Evolutionary conservation across 1,140 invertebrate species (phyloP).

Genomic region (Drosophila punjabiensis): DNA sequence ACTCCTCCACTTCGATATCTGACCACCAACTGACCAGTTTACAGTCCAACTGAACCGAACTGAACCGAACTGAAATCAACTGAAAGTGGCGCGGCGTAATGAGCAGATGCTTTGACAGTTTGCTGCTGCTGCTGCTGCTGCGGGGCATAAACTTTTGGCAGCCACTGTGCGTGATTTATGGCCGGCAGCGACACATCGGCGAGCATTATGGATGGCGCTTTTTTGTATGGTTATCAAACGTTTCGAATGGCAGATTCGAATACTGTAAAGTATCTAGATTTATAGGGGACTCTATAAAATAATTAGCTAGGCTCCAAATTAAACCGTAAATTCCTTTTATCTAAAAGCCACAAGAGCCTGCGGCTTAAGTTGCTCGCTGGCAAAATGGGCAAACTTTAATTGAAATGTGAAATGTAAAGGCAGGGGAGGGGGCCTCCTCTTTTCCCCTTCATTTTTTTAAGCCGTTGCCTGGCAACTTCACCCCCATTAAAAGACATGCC

Average conservation of each 20-base stretch:
- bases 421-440: not conserved
- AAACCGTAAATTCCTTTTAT: conserved; percentile 35
- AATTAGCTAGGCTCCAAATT: conserved; percentile 26
- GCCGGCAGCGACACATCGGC: conserved; percentile 23
- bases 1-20: conserved; percentile 28
- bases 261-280: conserved; percentile 20
- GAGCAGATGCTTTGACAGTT: conserved; percentile 81
- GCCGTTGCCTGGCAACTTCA: conserved; percentile 28
- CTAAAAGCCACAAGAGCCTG: conserved; percentile 12
- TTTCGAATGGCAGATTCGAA: conserved; percentile 28
- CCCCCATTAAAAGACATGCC: conserved; percentile 31
- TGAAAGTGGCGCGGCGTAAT: conserved; percentile 52
- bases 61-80: not conserved
- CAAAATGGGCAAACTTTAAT: conserved; percentile 37
- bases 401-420: conserved; percentile 39
- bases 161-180: conserved; percentile 68
- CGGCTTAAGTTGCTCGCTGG: conserved; percentile 20
- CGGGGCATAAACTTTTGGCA: conserved; percentile 73
- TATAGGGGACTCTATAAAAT: conserved; percentile 8
- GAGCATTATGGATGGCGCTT: conserved; percentile 60
- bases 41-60: conserved; percentile 20
- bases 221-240: conserved; percentile 49
- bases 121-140: conserved; percentile 69
- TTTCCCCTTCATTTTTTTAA: conserved; percentile 14
- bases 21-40: conserved; percentile 42